Evolutionary conservation across 2,113 vertebrate species (phyloP).

Genomic region (Nibea albiflora): DNA sequence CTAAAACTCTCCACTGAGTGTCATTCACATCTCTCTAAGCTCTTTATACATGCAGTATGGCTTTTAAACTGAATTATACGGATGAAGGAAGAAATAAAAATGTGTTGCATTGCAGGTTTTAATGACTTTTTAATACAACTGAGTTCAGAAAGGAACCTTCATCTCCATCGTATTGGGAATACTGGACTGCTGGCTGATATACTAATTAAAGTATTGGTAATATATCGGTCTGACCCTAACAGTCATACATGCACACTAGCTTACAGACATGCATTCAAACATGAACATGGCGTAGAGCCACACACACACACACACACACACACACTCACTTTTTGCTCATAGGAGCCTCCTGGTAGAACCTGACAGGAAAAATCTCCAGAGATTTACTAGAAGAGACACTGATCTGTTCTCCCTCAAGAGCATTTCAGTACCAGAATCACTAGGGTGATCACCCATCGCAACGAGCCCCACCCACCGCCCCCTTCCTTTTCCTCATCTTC

Average conservation of each 20-base stretch:
- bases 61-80: slow-evolving; percentile 29
- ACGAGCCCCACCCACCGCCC: slow-evolving; percentile 49
- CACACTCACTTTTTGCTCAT: slow-evolving; percentile 19
- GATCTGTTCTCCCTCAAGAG: slow-evolving; percentile 87
- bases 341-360: slow-evolving; percentile 59
- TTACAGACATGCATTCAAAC: slow-evolving; percentile 16
- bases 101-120: slow-evolving; percentile 8
- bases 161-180: background rate
- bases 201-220: slow-evolving; percentile 7
- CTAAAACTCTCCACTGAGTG: slow-evolving; percentile 12
- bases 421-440: slow-evolving; percentile 90
- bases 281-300: background rate
- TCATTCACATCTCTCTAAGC: slow-evolving; percentile 14
- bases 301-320: slow-evolving; percentile 5
- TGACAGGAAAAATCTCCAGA: slow-evolving; percentile 40
- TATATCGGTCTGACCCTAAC: slow-evolving; percentile 24
- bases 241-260: slow-evolving; percentile 12
- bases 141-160: slow-evolving; percentile 3
- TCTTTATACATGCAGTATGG: slow-evolving; percentile 24
- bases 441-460: slow-evolving; percentile 86
- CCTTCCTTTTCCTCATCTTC: background rate
- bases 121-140: slow-evolving; percentile 46
- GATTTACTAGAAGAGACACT: slow-evolving; percentile 61
- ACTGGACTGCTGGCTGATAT: slow-evolving; percentile 2
- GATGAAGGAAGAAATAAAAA: background rate